Percentiles rank a stretch among this genome's conserved stretches.
phyloP scores from a whole-genome alignment of 2,888 invertebrate genomes.

The Parapristionchus giblindavisi region DNA sequence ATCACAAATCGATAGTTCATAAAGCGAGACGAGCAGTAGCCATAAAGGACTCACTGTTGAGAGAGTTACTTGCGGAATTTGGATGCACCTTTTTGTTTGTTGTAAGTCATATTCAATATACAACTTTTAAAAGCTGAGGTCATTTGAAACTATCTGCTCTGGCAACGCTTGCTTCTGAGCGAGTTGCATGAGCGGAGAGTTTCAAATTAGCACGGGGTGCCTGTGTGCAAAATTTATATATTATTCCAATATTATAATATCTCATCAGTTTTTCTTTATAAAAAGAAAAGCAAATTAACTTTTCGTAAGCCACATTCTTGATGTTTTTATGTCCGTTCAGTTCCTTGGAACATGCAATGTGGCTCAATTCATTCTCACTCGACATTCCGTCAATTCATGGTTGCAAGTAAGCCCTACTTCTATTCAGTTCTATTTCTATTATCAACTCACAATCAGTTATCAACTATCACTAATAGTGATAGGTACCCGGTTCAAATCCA shows the following conservation, averaged over 20 bases:
- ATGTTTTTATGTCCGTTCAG: constrained; percentile 39
- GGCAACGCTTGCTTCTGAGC: background rate
- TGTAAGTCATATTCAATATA: constrained; percentile 39
- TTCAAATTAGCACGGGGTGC: no score
- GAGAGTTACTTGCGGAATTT: constrained; percentile 54
- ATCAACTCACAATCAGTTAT: no score
- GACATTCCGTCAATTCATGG: constrained; percentile 11
- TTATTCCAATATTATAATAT: background rate
- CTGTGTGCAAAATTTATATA: no score
- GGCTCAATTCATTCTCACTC: constrained; percentile 44
- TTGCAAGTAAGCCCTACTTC: constrained; percentile 1
- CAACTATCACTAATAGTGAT: no score
- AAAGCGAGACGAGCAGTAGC: constrained; percentile 21
- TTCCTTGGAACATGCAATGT: constrained; percentile 57
- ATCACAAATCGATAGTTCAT: no score
- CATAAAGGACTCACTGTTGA: constrained; percentile 36
- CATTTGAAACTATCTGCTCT: background rate
- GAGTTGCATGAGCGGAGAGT: background rate
- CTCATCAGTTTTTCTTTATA: background rate
- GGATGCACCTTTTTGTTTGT: constrained; percentile 55
- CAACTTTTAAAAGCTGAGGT: background rate
- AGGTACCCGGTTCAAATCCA: no score
- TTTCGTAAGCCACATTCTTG: no score
- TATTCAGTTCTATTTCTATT: background rate
- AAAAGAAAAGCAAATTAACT: no score